These are phyloP conservation scores for Cricetomys ansorgei DNA, from an alignment of 2,113 vertebrate genomes.

Conservation along the genomic window DNA sequence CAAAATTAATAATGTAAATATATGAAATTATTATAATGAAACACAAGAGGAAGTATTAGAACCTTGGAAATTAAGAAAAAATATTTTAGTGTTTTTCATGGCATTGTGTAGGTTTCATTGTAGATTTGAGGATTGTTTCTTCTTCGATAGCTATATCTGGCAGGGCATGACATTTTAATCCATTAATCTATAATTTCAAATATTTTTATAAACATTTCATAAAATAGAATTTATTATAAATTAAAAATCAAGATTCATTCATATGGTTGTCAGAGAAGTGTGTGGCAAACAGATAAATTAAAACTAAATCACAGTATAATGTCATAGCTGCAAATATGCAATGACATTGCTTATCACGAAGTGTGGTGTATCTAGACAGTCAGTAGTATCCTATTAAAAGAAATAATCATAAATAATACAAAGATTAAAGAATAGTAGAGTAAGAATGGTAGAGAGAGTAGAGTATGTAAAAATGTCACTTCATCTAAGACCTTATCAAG, in stretches of 20 bases:
- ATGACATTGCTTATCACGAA: not conserved
- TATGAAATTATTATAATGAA: not conserved
- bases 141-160: not conserved
- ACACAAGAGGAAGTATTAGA: fast-evolving
- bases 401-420: not conserved
- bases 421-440: not conserved
- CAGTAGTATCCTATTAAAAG: not conserved
- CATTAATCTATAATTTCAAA: not conserved
- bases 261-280: not conserved
- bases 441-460: not conserved
- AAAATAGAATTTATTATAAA: not conserved
- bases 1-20: not conserved
- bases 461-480: not conserved
- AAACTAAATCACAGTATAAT: not conserved
- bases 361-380: not conserved
- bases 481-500: not conserved
- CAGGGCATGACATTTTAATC: not conserved
- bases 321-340: not conserved
- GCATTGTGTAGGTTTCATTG: not conserved
- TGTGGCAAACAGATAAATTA: not conserved
- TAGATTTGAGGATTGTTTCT: not conserved
- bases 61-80: not conserved
- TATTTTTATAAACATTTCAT: not conserved
- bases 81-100: not conserved
- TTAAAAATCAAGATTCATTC: not conserved